phyloP scores from a whole-genome alignment of 2,113 vertebrate species.

The Caranx ignobilis region DNA sequence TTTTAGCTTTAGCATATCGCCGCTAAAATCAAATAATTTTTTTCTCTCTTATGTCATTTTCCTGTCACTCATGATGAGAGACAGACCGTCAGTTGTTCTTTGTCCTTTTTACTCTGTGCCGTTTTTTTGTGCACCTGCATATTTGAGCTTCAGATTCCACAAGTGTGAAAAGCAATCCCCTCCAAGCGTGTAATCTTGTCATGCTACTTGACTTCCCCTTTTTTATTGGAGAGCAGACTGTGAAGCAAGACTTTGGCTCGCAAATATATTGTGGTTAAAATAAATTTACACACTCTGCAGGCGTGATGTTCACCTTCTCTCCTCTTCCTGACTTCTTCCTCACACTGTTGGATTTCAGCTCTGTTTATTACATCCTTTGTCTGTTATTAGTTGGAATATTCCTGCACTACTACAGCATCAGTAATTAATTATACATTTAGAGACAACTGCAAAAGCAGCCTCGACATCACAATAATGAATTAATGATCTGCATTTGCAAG shows the following conservation, averaged over 20 bases:
- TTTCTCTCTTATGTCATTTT: not conserved
- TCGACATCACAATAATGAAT: constrained; percentile 62
- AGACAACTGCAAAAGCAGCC: constrained; percentile 47
- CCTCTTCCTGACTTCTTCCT: not conserved
- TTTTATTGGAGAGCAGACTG: constrained; percentile 37
- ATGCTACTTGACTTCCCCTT: constrained; percentile 54
- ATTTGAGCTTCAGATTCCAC: constrained; percentile 41
- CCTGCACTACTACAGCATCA: constrained; percentile 34
- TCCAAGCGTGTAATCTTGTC: constrained; percentile 52
- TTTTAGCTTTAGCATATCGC: constrained; percentile 5
- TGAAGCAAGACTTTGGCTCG: constrained; percentile 28
- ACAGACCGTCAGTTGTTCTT: not conserved
- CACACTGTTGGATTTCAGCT: constrained; percentile 13
- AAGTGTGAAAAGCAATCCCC: constrained; percentile 51
- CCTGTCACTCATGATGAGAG: not conserved
- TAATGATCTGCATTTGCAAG: constrained; percentile 65
- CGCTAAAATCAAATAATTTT: constrained; percentile 8
- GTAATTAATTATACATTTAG: constrained; percentile 73
- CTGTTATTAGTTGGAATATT: constrained; percentile 47
- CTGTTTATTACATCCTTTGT: constrained; percentile 48
- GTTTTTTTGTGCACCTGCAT: constrained; percentile 39
- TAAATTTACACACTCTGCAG: constrained; percentile 2
- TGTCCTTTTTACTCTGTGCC: not conserved
- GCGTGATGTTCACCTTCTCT: not conserved
- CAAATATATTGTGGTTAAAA: constrained; percentile 26